Evolutionary conservation across 2,113 vertebrate species (phyloP).

Genomic region (Saccopteryx leptura): DNA sequence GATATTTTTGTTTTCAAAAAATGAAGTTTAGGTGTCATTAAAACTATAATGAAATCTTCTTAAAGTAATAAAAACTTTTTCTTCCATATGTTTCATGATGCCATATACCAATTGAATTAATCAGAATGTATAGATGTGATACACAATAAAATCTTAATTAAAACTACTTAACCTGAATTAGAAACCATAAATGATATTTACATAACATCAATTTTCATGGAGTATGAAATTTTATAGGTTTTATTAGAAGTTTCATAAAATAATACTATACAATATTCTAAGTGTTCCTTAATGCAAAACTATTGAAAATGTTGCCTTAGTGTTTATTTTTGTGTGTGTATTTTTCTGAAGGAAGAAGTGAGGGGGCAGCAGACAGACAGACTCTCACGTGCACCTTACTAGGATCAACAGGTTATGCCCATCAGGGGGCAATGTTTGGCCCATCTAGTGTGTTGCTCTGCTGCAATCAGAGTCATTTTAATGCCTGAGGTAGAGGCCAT

Average conservation of each 20-base stretch:
- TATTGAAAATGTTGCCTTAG: background rate
- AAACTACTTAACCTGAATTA: background rate
- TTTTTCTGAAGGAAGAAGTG: too few species aligned
- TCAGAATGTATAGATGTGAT: background rate
- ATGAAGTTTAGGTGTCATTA: slow-evolving; percentile 18
- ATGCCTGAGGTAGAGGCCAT: too few species aligned
- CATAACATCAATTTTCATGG: background rate
- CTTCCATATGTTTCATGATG: background rate
- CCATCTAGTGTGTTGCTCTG: too few species aligned
- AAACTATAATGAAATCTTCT: background rate
- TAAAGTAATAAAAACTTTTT: background rate
- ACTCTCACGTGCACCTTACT: too few species aligned
- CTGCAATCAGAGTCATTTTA: too few species aligned
- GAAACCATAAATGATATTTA: background rate
- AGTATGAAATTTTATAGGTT: background rate
- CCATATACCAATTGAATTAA: slow-evolving; percentile 3
- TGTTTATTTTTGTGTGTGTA: background rate
- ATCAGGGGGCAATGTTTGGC: too few species aligned
- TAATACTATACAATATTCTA: background rate
- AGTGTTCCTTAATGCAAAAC: background rate
- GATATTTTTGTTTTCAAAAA: background rate
- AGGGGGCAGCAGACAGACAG: too few species aligned
- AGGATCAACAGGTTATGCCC: too few species aligned
- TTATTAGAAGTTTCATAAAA: background rate
- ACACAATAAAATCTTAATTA: slow-evolving; percentile 14